These are phyloP conservation scores for Hippoglossus stenolepis DNA, from an alignment of 2,113 vertebrate species.

Conservation along the genomic window DNA sequence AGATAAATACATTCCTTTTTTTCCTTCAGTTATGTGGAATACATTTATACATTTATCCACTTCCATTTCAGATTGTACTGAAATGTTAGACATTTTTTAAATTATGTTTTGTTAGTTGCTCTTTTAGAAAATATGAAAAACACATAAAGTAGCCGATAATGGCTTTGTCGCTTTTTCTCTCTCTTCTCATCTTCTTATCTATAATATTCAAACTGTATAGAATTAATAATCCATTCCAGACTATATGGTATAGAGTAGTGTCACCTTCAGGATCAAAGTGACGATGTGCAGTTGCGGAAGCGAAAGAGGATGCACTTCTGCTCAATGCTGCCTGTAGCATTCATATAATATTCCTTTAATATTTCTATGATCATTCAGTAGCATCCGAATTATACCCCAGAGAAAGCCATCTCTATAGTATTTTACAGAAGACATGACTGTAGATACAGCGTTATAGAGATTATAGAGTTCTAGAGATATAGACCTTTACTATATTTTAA, in stretches of 20 bases:
- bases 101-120: too few species aligned
- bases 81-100: background rate
- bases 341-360: background rate
- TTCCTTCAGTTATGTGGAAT: background rate
- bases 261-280: constrained; percentile 8
- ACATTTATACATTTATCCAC: background rate
- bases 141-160: background rate
- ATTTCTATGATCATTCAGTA: background rate
- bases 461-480: too few species aligned
- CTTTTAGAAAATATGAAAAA: too few species aligned
- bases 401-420: background rate
- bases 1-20: constrained; percentile 7
- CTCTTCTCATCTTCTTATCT: too few species aligned
- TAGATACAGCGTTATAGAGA: too few species aligned
- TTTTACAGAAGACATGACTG: background rate
- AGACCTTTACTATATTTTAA: background rate
- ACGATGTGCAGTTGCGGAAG: background rate
- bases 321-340: background rate
- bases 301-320: background rate
- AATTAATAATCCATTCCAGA: background rate
- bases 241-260: background rate
- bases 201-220: background rate
- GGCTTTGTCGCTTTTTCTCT: background rate
- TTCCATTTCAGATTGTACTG: background rate
- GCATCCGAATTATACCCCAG: background rate